phyloP scores from a whole-genome alignment of 2,797 vertebrate species.

The Spheniscus humboldti region DNA sequence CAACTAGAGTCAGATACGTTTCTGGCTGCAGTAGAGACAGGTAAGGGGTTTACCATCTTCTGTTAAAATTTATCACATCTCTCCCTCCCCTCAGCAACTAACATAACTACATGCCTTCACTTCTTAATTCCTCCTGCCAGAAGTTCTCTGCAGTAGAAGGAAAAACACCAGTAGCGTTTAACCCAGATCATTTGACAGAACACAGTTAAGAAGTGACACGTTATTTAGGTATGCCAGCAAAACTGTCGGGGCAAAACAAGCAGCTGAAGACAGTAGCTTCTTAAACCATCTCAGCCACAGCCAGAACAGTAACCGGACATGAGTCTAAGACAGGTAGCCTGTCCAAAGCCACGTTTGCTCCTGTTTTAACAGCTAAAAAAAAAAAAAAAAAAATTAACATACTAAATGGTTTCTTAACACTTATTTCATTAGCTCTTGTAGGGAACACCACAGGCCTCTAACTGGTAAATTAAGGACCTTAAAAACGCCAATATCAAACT shows the following conservation, averaged over 20 bases:
- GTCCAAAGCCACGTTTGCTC: background rate
- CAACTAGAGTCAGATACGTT: background rate
- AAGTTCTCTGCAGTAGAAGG: background rate
- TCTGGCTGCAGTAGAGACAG: background rate
- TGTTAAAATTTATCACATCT: background rate
- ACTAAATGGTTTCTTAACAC: background rate
- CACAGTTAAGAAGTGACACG: fast-evolving
- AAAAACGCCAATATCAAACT: background rate
- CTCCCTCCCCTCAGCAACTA: background rate
- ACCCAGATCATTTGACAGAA: background rate
- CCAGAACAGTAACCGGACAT: background rate
- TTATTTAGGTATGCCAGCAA: background rate
- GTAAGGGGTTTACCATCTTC: background rate
- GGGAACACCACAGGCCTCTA: background rate
- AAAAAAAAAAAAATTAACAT: background rate
- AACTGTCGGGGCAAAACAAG: background rate
- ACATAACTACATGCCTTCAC: background rate
- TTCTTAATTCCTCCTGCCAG: background rate
- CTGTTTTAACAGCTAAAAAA: background rate
- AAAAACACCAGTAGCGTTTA: background rate
- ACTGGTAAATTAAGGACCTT: background rate
- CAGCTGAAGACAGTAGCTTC: background rate
- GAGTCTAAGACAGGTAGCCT: background rate
- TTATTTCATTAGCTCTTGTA: background rate
- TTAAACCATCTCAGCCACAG: background rate